Evolutionary conservation across 2,888 invertebrate genomes (phyloP).

Genomic region (Phania funesta): DNA sequence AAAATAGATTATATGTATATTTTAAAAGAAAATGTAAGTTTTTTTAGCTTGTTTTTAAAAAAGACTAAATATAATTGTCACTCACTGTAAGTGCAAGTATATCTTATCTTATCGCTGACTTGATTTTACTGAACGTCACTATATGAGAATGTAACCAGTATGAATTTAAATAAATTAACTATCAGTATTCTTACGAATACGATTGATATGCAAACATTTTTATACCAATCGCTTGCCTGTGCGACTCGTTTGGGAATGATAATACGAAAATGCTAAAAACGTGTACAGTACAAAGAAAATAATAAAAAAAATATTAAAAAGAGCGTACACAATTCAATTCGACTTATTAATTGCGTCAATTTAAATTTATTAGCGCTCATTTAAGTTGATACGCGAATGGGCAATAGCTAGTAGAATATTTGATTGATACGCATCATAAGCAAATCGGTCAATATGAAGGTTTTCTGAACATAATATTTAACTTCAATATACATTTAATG

Average conservation of each 20-base stretch:
- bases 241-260: background rate
- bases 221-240: background rate
- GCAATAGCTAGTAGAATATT: background rate
- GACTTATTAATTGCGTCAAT: background rate
- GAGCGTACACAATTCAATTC: background rate
- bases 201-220: too few relatives aligned
- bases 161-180: background rate
- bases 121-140: conserved; percentile 12
- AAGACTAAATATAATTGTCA: too few relatives aligned
- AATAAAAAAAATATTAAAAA: background rate
- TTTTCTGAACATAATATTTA: conserved; percentile 3
- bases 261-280: conserved; percentile 5
- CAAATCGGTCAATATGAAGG: conserved; percentile 51
- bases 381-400: background rate
- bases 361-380: conserved; percentile 9
- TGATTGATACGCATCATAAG: conserved; percentile 24
- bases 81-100: too few relatives aligned
- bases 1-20: too few relatives aligned
- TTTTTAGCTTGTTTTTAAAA: too few relatives aligned
- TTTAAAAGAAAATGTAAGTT: too few relatives aligned
- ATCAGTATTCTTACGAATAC: background rate
- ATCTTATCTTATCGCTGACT: conserved; percentile 40
- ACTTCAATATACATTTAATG: conserved; percentile 10
- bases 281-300: background rate
- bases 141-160: background rate